A percentile compares a stretch with the other conserved stretches of the same genome.
phyloP scores from a whole-genome alignment of 1,140 invertebrate genomes.

The Laodelphax striatellus region DNA sequence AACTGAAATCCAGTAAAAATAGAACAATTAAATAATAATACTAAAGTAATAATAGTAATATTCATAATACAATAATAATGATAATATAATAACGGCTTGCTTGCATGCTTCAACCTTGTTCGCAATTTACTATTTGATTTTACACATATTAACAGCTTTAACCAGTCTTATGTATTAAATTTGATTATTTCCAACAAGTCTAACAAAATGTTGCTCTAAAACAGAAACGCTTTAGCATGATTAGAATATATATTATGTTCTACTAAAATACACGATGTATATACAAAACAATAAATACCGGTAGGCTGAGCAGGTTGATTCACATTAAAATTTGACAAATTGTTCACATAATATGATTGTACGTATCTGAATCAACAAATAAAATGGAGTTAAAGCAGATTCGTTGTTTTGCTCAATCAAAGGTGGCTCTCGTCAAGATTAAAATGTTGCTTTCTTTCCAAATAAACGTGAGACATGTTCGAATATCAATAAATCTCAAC shows the following conservation, averaged over 20 bases:
- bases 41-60: neutral
- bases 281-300: conserved; percentile 14
- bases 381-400: too few species aligned
- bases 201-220: conserved; percentile 11
- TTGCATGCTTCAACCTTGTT: neutral
- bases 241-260: too few species aligned
- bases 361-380: too few species aligned
- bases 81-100: neutral
- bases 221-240: conserved; percentile 6
- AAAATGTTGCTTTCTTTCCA: too few species aligned
- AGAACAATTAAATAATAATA: neutral
- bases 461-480: too few species aligned
- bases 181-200: conserved; percentile 13
- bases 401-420: too few species aligned
- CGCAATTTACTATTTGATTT: conserved; percentile 7
- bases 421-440: too few species aligned
- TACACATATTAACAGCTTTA: conserved; percentile 10
- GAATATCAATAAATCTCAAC: too few species aligned
- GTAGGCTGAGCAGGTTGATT: too few species aligned
- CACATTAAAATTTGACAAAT: too few species aligned
- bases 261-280: conserved; percentile 8
- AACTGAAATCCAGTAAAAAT: neutral
- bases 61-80: neutral
- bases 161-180: conserved; percentile 15
- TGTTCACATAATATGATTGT: too few species aligned